A percentile compares a stretch with the other conserved stretches of the same genome.
Conservation (phyloP, 2,888 invertebrate species). For the Xanthia icteritia region DNA sequence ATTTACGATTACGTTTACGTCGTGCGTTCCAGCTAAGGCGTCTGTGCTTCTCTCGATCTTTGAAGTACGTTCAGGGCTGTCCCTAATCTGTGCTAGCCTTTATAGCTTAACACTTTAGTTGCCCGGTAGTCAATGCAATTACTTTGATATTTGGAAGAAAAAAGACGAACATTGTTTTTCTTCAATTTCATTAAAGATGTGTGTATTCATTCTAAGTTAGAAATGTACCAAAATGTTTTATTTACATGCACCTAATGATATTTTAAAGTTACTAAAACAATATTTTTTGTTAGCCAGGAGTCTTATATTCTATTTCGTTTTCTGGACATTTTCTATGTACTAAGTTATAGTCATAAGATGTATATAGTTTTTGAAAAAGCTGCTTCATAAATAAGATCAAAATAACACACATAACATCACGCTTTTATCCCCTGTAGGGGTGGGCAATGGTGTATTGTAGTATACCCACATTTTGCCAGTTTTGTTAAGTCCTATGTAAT, state of each 20-base stretch:
- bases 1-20: neutral
- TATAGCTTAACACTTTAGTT: neutral
- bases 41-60: neutral
- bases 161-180: neutral
- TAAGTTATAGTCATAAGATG: neutral
- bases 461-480: neutral
- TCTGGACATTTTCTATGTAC: neutral
- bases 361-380: neutral
- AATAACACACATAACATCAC: conserved; percentile 2
- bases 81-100: neutral
- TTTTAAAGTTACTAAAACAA: neutral
- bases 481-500: neutral
- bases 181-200: conserved; percentile 18
- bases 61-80: neutral
- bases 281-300: neutral
- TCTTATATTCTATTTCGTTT: neutral
- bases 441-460: neutral
- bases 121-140: too few species aligned
- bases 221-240: conserved; percentile 1
- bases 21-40: neutral
- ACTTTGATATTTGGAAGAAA: neutral
- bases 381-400: neutral
- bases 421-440: neutral
- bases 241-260: neutral
- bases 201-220: conserved; percentile 26